Evolutionary conservation across 30 jellyfish, hydroid and myxozoan genomes (phyloP).

Genomic region (Morbakka virulenta): DNA sequence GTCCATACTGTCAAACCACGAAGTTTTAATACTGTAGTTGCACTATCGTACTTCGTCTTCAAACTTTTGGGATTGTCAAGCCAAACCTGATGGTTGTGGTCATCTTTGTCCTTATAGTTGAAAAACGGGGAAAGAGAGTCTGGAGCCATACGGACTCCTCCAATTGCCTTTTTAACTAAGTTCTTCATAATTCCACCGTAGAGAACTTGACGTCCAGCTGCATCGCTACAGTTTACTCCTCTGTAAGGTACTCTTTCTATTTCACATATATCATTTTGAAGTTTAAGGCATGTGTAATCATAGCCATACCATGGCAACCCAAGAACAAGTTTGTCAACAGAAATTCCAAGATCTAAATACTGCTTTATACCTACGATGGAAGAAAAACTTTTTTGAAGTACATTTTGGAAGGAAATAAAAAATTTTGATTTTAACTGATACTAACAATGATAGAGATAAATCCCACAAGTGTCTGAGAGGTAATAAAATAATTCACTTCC

Average conservation of each 20-base stretch:
- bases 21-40: slow-evolving; percentile 33
- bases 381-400: too few relatives aligned
- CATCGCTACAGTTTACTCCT: slow-evolving; percentile 76
- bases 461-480: too few relatives aligned
- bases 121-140: slow-evolving; percentile 54
- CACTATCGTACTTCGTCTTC: slow-evolving; percentile 43
- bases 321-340: slow-evolving; percentile 51
- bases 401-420: too few relatives aligned
- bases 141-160: slow-evolving; percentile 52
- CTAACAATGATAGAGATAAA: too few relatives aligned
- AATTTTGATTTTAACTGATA: too few relatives aligned
- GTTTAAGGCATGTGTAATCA: slow-evolving; percentile 61
- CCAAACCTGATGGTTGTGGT: slow-evolving; percentile 56
- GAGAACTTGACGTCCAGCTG: slow-evolving; percentile 58
- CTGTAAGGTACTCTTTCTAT: slow-evolving; percentile 40
- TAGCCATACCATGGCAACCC: slow-evolving; percentile 84
- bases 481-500: too few relatives aligned
- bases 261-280: slow-evolving; percentile 19
- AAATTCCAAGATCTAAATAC: slow-evolving; percentile 39
- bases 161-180: slow-evolving; percentile 46
- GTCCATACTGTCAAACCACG: slow-evolving; percentile 67
- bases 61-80: slow-evolving; percentile 60
- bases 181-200: slow-evolving; percentile 20
- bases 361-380: slow-evolving; percentile 33
- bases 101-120: slow-evolving; percentile 40